Conservation (phyloP, 2,797 vertebrate species). For the Enteromius mattozi region DNA sequence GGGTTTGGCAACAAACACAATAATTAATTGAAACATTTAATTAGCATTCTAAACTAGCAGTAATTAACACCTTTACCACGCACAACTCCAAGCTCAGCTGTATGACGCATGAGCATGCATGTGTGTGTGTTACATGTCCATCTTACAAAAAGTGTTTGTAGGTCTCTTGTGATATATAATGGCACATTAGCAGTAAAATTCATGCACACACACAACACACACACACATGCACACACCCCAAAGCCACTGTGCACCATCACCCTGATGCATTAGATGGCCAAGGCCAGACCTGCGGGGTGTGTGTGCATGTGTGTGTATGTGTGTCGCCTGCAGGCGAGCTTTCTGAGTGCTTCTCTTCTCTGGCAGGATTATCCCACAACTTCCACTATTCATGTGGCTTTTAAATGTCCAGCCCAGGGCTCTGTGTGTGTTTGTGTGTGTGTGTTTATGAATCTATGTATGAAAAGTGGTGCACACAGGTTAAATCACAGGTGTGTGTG, state of each 20-base stretch:
- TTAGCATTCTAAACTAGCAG: conserved; percentile 86
- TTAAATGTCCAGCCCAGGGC: conserved; percentile 62
- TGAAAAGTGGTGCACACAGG: not conserved
- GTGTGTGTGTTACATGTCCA: conserved; percentile 53
- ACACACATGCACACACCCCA: not conserved
- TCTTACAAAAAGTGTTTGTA: conserved; percentile 61
- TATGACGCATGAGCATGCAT: conserved; percentile 75
- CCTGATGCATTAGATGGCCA: conserved; percentile 87
- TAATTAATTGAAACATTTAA: conserved; percentile 88
- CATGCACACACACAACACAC: conserved; percentile 29
- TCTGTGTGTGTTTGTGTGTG: conserved; percentile 39
- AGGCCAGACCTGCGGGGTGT: conserved; percentile 86
- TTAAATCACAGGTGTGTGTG: conserved; percentile 36
- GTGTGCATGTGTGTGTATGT: conserved; percentile 63
- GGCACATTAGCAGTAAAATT: conserved; percentile 37
- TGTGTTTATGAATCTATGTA: conserved; percentile 51
- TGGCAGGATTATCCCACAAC: conserved; percentile 64
- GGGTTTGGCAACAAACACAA: conserved; percentile 81
- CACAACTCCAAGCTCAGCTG: conserved; percentile 73
- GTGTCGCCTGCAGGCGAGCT: conserved; percentile 57
- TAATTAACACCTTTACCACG: conserved; percentile 90
- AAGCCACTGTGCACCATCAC: conserved; percentile 47
- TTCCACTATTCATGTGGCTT: conserved; percentile 67
- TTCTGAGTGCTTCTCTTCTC: conserved; percentile 62
- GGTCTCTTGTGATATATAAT: conserved; percentile 40